Evolutionary conservation across 1,140 invertebrate genomes (phyloP).

Genomic region (Drosophila eugracilis): DNA sequence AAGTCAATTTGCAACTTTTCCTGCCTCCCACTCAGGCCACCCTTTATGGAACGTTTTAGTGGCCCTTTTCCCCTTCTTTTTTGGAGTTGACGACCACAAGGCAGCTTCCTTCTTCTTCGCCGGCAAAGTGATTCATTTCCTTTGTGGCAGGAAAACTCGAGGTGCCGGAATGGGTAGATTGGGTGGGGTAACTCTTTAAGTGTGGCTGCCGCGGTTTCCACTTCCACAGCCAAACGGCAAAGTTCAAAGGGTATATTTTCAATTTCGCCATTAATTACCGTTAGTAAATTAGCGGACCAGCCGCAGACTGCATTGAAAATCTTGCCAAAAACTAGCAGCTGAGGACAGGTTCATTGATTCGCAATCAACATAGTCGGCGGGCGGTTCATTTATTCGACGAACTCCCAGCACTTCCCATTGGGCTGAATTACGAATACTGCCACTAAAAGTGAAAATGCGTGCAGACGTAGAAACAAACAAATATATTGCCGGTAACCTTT

Average conservation of each 20-base stretch:
- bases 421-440: too few relatives aligned
- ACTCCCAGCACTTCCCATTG: constrained; percentile 12
- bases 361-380: constrained; percentile 36
- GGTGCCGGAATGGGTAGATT: not conserved
- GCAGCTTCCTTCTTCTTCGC: constrained; percentile 38
- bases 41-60: constrained; percentile 1
- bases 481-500: too few relatives aligned
- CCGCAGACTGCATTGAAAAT: constrained; percentile 31
- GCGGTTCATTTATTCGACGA: constrained; percentile 47
- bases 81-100: constrained; percentile 22
- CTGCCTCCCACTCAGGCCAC: constrained; percentile 3
- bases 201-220: constrained; percentile 58
- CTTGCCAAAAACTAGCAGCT: not conserved
- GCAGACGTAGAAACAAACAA: too few relatives aligned
- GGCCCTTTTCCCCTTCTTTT: constrained; percentile 2
- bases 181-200: constrained; percentile 40
- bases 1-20: constrained; percentile 72
- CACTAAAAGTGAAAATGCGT: too few relatives aligned
- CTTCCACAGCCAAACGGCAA: constrained; percentile 45
- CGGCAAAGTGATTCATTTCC: constrained; percentile 72
- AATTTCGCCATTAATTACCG: constrained; percentile 79
- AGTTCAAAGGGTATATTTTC: constrained; percentile 77
- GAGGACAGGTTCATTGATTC: constrained; percentile 48
- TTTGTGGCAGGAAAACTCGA: constrained; percentile 49
- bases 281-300: constrained; percentile 70